These are phyloP conservation scores for Rhopalosiphum nymphaeae DNA, from an alignment of 2,888 invertebrate genomes.

Conservation along the genomic window DNA sequence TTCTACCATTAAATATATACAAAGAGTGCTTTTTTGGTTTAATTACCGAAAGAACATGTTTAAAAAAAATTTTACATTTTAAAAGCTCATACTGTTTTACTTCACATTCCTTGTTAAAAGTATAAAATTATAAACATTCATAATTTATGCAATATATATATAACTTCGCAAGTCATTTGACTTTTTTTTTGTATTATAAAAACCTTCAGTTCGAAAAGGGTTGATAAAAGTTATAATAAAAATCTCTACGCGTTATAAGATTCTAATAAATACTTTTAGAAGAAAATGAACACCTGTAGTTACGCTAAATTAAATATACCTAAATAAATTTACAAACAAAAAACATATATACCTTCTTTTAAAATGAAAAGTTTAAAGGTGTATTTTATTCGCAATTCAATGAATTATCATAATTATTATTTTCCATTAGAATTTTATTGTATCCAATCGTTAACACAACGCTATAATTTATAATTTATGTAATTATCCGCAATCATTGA, in stretches of 20 bases:
- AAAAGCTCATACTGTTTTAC: slow-evolving; percentile 13
- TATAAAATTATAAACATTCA: not conserved
- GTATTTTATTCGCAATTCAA: not conserved
- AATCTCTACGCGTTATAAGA: not conserved
- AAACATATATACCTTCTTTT: not conserved
- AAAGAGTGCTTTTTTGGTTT: slow-evolving; percentile 30
- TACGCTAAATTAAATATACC: not conserved
- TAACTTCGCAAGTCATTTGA: not conserved
- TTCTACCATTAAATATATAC: slow-evolving; percentile 13
- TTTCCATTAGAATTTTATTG: not conserved
- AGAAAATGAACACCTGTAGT: not conserved
- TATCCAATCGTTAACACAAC: not conserved
- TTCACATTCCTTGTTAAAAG: slow-evolving; percentile 9
- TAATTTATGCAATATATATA: not conserved
- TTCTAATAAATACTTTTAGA: not conserved
- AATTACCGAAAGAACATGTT: slow-evolving; percentile 24
- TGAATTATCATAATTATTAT: not conserved
- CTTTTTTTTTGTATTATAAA: not conserved
- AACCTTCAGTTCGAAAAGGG: not conserved
- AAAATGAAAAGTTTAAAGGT: not conserved
- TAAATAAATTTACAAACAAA: not conserved
- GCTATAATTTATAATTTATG: not conserved
- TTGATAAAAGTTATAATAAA: not conserved
- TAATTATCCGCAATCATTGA: not conserved
- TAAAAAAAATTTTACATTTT: slow-evolving; percentile 26